Percentiles rank a stretch among this genome's conserved stretches.
These are phyloP conservation scores for Karalla daura DNA, from an alignment of 2,797 vertebrate species.

Conservation along the genomic window DNA sequence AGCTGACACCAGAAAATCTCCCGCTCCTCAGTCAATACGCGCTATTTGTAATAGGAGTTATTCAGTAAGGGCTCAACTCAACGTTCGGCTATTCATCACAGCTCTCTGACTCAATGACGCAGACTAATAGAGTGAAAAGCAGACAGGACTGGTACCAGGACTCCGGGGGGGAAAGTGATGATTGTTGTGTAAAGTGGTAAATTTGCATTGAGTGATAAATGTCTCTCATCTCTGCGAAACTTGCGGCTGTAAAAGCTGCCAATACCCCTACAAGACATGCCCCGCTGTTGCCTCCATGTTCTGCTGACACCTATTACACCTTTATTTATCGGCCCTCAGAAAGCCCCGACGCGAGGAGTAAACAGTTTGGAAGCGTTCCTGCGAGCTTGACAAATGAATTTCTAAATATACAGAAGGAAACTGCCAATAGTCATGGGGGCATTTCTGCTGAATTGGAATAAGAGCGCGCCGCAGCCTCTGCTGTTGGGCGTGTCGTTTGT, in stretches of 20 bases:
- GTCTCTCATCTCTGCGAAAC: constrained; percentile 75
- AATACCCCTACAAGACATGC: constrained; percentile 63
- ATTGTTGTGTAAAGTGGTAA: constrained; percentile 75
- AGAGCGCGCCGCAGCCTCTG: constrained; percentile 66
- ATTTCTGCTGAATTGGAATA: constrained; percentile 81
- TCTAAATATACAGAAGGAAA: constrained; percentile 78
- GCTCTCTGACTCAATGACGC: constrained; percentile 55
- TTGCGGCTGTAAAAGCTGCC: constrained; percentile 73
- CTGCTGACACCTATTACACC: constrained; percentile 76
- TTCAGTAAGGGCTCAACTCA: constrained; percentile 58
- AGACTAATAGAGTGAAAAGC: constrained; percentile 71
- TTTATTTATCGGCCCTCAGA: constrained; percentile 80
- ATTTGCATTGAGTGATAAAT: constrained; percentile 79
- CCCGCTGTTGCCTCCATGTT: constrained; percentile 56
- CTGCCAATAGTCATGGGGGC: constrained; percentile 79
- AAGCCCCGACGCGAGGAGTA: constrained; percentile 49
- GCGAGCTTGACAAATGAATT: constrained; percentile 80
- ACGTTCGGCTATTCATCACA: constrained; percentile 70
- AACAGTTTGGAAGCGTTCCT: constrained; percentile 68
- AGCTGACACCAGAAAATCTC: constrained; percentile 53
- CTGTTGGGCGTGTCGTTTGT: constrained; percentile 72
- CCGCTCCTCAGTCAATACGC: constrained; percentile 54
- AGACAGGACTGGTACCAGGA: constrained; percentile 50
- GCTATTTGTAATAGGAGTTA: constrained; percentile 58
- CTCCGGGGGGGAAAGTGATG: constrained; percentile 72